These are phyloP conservation scores for Augochlora pura DNA, from an alignment of 1,140 invertebrate genomes.

Conservation along the genomic window DNA sequence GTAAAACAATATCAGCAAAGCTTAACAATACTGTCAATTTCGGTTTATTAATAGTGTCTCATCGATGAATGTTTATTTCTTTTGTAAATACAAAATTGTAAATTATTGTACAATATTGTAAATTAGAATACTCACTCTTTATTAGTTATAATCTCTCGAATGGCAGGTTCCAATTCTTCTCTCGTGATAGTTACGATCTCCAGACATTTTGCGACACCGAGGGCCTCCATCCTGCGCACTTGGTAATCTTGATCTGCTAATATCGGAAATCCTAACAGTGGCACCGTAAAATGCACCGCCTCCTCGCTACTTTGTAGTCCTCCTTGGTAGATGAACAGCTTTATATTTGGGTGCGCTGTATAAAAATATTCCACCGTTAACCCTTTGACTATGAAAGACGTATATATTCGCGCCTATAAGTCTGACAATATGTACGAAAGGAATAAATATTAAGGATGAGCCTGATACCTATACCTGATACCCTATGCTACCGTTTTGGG, in stretches of 20 bases:
- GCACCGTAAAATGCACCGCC: slow-evolving; percentile 75
- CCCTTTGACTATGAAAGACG: no score
- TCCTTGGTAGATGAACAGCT: slow-evolving; percentile 80
- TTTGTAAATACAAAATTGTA: no score
- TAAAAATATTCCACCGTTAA: not conserved
- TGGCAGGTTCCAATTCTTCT: slow-evolving; percentile 39
- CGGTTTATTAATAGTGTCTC: no score
- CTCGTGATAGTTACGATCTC: slow-evolving; percentile 41
- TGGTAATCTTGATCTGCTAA: slow-evolving; percentile 67
- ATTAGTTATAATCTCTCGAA: slow-evolving; percentile 60
- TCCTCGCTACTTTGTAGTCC: slow-evolving; percentile 80
- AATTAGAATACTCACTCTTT: slow-evolving; percentile 34
- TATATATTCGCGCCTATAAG: no score
- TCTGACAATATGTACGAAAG: no score
- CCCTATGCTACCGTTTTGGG: no score
- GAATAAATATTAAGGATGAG: no score
- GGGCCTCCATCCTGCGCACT: slow-evolving; percentile 44
- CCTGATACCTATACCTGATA: no score
- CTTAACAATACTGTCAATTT: no score
- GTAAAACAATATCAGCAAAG: no score
- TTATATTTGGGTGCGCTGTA: slow-evolving; percentile 75
- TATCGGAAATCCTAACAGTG: slow-evolving; percentile 78
- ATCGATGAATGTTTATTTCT: no score
- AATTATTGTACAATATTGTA: no score
- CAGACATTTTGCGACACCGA: slow-evolving; percentile 58